Percentiles rank a stretch among this genome's conserved stretches.
Conservation (phyloP, 2,113 vertebrate genomes). For the Coregonus clupeaformis region DNA sequence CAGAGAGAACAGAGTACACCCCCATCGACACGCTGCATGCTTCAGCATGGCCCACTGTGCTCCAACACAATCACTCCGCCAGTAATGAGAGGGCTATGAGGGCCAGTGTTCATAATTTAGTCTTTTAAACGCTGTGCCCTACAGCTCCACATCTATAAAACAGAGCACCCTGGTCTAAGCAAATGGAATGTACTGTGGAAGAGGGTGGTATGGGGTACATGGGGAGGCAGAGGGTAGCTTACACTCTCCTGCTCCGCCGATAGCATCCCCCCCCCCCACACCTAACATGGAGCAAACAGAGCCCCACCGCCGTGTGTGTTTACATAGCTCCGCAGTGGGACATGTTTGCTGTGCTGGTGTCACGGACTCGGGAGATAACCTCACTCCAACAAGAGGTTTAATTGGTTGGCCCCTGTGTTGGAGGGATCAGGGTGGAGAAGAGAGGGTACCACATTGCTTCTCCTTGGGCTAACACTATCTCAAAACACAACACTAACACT, state of each 20-base stretch:
- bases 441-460: conserved; percentile 11
- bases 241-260: conserved; percentile 15
- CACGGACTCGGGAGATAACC: conserved; percentile 59
- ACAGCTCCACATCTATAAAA: conserved; percentile 22
- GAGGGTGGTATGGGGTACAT: background rate
- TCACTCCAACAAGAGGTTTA: conserved; percentile 53
- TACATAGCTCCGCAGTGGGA: conserved; percentile 36
- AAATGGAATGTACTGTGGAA: background rate
- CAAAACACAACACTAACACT: conserved; percentile 18
- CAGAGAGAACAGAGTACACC: conserved; percentile 1
- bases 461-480: conserved; percentile 19
- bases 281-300: conserved; percentile 38
- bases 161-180: conserved; percentile 28
- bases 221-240: background rate
- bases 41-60: conserved; percentile 25
- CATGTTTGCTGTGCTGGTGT: conserved; percentile 42
- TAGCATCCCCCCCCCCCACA: conserved; percentile 30
- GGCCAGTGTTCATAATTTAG: conserved; percentile 54
- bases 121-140: conserved; percentile 44
- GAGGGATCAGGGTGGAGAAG: conserved; percentile 30
- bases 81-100: conserved; percentile 49
- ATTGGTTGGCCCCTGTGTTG: conserved; percentile 56
- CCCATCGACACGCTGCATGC: conserved; percentile 21
- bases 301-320: conserved; percentile 43
- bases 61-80: conserved; percentile 38